phyloP scores from a whole-genome alignment of 2,797 vertebrate species.

The Megalops cyprinoides region DNA sequence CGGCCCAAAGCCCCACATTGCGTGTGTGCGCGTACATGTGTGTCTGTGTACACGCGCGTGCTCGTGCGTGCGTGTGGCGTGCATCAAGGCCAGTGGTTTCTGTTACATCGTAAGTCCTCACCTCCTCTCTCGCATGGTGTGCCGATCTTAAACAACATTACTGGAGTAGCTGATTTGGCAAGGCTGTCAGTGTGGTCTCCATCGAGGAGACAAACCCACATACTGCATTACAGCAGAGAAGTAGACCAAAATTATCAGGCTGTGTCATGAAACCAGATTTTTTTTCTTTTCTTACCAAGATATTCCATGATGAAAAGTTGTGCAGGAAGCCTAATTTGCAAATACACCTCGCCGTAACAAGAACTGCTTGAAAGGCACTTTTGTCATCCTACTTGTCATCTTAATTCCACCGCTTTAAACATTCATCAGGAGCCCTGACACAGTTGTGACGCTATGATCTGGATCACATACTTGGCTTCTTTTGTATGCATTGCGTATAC shows the following conservation, averaged over 20 bases:
- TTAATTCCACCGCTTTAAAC: not conserved
- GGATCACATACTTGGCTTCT: too few relatives aligned
- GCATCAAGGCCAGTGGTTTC: not conserved
- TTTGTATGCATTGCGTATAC: too few relatives aligned
- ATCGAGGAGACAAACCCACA: slow-evolving; percentile 43
- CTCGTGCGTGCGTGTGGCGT: not conserved
- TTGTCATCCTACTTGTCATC: not conserved
- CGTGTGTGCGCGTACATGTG: not conserved
- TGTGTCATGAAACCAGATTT: slow-evolving; percentile 59
- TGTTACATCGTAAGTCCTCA: not conserved
- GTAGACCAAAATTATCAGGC: slow-evolving; percentile 65
- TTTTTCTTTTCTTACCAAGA: slow-evolving; percentile 62
- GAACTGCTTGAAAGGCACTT: not conserved
- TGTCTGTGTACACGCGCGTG: not conserved
- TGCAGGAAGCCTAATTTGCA: slow-evolving; percentile 35
- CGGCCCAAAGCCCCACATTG: not conserved
- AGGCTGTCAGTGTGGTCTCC: slow-evolving; percentile 27
- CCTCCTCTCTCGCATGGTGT: not conserved
- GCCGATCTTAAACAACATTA: slow-evolving; percentile 25
- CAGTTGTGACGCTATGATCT: not conserved
- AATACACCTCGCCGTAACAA: not conserved
- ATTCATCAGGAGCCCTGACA: not conserved
- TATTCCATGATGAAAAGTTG: slow-evolving; percentile 55
- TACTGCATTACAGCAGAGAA: slow-evolving; percentile 65
- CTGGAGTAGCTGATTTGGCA: slow-evolving; percentile 33